phyloP scores from a whole-genome alignment of 2,113 vertebrate genomes.

The Marmota monax region DNA sequence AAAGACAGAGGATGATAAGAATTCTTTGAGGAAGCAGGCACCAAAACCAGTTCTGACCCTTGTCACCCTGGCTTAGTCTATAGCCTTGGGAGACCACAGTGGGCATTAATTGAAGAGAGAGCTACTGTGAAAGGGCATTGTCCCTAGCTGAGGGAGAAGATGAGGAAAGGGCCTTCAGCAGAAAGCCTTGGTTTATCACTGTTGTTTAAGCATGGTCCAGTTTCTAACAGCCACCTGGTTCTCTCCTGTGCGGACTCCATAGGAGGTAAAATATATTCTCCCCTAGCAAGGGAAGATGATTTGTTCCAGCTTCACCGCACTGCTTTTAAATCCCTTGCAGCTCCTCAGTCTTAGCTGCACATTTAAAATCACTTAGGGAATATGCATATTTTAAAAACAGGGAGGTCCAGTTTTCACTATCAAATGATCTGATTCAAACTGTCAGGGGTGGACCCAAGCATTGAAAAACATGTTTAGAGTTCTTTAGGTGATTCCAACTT shows the following conservation, averaged over 20 bases:
- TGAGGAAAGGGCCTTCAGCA: background rate
- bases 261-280: background rate
- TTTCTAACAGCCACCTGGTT: background rate
- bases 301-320: background rate
- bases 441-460: background rate
- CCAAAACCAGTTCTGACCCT: slow-evolving; percentile 42
- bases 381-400: background rate
- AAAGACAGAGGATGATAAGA: background rate
- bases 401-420: background rate
- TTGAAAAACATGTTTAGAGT: background rate
- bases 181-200: background rate
- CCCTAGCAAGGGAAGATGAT: background rate
- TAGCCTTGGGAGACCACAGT: background rate
- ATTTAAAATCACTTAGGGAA: background rate
- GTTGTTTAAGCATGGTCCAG: background rate
- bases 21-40: slow-evolving; percentile 51
- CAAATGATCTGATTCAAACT: background rate
- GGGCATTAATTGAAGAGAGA: background rate
- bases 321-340: background rate
- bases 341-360: background rate
- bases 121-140: background rate
- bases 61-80: background rate
- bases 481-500: background rate
- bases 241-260: background rate
- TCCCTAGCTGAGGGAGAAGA: background rate